These are phyloP conservation scores for Etia nguti DNA, from an alignment of 2,113 vertebrate species.

Conservation along the genomic window DNA sequence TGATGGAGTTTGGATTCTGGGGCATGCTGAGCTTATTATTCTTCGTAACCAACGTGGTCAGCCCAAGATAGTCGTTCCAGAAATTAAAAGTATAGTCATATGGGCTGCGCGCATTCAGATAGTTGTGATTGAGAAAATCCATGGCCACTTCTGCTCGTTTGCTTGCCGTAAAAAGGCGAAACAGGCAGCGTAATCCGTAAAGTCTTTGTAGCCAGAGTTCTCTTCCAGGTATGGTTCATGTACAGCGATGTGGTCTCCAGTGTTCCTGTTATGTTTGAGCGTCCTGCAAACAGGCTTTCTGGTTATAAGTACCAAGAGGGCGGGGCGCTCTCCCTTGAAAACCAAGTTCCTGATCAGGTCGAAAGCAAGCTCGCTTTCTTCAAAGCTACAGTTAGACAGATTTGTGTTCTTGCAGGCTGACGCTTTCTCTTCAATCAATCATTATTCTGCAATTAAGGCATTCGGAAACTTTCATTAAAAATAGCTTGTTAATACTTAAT, in stretches of 20 bases:
- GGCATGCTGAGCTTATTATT: slow-evolving; percentile 68
- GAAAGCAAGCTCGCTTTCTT: slow-evolving; percentile 17
- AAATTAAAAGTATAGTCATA: slow-evolving; percentile 84
- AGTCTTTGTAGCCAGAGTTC: slow-evolving; percentile 40
- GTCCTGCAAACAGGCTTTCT: slow-evolving; percentile 53
- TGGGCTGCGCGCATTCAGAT: slow-evolving; percentile 73
- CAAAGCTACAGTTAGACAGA: slow-evolving; percentile 16
- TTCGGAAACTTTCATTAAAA: background rate
- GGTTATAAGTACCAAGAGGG: slow-evolving; percentile 75
- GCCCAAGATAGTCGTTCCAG: slow-evolving; percentile 82
- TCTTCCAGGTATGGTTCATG: slow-evolving; percentile 40
- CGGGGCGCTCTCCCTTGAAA: slow-evolving; percentile 61
- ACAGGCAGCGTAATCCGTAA: slow-evolving; percentile 62
- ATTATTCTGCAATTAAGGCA: background rate
- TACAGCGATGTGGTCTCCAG: slow-evolving; percentile 50
- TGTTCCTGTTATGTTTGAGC: slow-evolving; percentile 65
- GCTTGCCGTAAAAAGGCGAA: slow-evolving; percentile 27
- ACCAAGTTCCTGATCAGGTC: slow-evolving; percentile 65
- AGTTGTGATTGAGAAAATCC: slow-evolving; percentile 81
- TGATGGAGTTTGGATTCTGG: slow-evolving; percentile 77
- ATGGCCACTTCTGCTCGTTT: slow-evolving; percentile 52
- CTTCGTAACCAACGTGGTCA: slow-evolving; percentile 76
- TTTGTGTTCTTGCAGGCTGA: background rate
- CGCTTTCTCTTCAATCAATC: background rate
- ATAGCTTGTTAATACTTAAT: slow-evolving; percentile 16